Conservation (phyloP, 2,797 vertebrate species). For the Sebastes cheni region DNA sequence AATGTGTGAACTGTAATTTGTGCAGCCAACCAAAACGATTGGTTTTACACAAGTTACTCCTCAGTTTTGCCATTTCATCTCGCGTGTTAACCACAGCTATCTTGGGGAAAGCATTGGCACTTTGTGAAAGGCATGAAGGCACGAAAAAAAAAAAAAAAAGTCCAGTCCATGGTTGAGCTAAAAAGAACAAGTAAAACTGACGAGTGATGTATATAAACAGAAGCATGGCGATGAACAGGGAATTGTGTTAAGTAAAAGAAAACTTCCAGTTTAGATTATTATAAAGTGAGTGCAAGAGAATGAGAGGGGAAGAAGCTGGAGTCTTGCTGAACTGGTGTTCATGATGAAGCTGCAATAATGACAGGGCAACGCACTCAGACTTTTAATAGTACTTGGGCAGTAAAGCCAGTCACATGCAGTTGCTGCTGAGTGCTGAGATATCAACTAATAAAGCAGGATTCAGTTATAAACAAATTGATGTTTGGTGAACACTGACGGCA, state of each 20-base stretch:
- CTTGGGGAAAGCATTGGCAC: neutral
- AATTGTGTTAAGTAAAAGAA: neutral
- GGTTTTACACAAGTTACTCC: neutral
- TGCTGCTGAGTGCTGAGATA: neutral
- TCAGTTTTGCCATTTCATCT: neutral
- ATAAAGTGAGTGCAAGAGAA: neutral
- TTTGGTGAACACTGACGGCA: neutral
- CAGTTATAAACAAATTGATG: neutral
- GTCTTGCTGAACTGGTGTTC: constrained; percentile 29
- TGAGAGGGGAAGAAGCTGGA: neutral
- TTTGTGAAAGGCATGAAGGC: neutral
- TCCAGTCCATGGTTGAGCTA: neutral
- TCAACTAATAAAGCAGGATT: neutral
- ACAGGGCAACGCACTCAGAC: neutral
- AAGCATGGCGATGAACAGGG: neutral
- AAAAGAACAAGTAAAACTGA: neutral
- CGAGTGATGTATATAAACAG: neutral
- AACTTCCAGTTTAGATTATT: neutral
- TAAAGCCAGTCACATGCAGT: neutral
- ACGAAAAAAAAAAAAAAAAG: neutral
- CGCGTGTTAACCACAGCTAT: neutral
- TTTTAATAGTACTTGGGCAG: neutral
- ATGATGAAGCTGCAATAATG: constrained; percentile 35
- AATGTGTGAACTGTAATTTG: constrained; percentile 23
- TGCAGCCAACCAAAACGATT: neutral